A percentile compares a stretch with the other conserved stretches of the same genome.
Conservation (phyloP, 1,140 invertebrate genomes). For the Ridgeia piscesae region DNA sequence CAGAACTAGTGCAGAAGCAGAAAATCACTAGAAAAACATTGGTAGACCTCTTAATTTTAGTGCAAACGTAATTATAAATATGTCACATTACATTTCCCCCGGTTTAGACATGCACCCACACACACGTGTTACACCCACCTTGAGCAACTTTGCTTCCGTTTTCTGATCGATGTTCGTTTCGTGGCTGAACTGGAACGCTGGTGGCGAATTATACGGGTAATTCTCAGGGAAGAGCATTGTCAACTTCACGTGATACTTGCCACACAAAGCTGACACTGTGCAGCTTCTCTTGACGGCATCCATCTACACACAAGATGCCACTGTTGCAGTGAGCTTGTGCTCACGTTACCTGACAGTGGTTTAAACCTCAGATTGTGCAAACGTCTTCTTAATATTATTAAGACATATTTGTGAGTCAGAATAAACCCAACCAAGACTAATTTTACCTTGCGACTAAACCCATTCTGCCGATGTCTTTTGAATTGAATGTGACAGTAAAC, state of each 20-base stretch:
- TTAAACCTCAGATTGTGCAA: not conserved
- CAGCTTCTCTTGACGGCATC: slow-evolving; percentile 63
- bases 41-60: no score
- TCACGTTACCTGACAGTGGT: not conserved
- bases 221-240: slow-evolving; percentile 77
- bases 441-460: no score
- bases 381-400: not conserved
- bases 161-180: slow-evolving; percentile 37
- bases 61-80: no score
- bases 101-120: no score
- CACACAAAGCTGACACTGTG: slow-evolving; percentile 62
- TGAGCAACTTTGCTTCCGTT: slow-evolving; percentile 37
- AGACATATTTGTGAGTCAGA: not conserved
- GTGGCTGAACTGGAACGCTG: slow-evolving; percentile 71
- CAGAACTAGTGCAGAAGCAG: no score
- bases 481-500: no score
- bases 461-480: no score
- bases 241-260: slow-evolving; percentile 70
- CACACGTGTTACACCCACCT: not conserved
- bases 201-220: slow-evolving; percentile 74
- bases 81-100: no score
- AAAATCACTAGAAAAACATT: no score
- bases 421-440: no score
- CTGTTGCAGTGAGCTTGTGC: not conserved
- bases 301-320: slow-evolving; percentile 8